Percentiles rank a stretch among this genome's conserved stretches.
Evolutionary conservation across 2,888 invertebrate species (phyloP).

Genomic region (Cryptus viduatorius): DNA sequence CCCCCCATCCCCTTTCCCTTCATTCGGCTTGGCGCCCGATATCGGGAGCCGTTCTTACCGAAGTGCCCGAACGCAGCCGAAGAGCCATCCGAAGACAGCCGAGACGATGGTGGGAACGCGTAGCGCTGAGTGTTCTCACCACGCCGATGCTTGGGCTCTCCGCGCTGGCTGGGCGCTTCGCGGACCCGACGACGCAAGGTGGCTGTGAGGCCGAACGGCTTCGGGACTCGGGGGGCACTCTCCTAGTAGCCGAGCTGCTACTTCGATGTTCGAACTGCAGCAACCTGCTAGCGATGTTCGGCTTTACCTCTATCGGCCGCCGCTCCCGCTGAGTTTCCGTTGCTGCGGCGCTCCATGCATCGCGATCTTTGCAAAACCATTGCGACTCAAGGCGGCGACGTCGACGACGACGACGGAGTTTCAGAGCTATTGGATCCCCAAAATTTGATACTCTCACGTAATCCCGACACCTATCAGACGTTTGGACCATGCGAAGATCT

Average conservation of each 20-base stretch:
- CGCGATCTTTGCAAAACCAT: conserved; percentile 73
- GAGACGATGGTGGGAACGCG: conserved; percentile 85
- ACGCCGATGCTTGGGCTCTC: conserved; percentile 67
- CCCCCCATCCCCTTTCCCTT: conserved; percentile 59
- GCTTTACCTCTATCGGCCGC: conserved; percentile 45
- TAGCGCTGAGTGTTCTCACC: conserved; percentile 84
- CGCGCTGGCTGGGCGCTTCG: conserved; percentile 54
- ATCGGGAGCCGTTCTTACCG: conserved; percentile 72
- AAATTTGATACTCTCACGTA: conserved; percentile 51
- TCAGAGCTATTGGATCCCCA: neutral
- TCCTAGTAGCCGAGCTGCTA: conserved; percentile 44
- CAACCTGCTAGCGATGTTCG: conserved; percentile 66
- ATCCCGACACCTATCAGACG: conserved; percentile 22
- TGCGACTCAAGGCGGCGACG: conserved; percentile 24
- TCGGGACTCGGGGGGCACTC: conserved; percentile 57
- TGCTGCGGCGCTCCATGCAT: conserved; percentile 68
- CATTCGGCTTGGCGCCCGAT: conserved; percentile 73
- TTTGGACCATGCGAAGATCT: neutral
- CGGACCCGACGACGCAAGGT: conserved; percentile 70
- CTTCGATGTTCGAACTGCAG: conserved; percentile 49
- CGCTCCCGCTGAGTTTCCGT: conserved; percentile 64
- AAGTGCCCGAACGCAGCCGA: conserved; percentile 78
- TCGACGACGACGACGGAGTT: conserved; percentile 13
- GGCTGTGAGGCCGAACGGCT: conserved; percentile 64
- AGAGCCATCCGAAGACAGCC: conserved; percentile 80